Percentiles rank a stretch among this genome's conserved stretches.
Conservation (phyloP, 1,140 invertebrate species). For the Vanessa atalanta region DNA sequence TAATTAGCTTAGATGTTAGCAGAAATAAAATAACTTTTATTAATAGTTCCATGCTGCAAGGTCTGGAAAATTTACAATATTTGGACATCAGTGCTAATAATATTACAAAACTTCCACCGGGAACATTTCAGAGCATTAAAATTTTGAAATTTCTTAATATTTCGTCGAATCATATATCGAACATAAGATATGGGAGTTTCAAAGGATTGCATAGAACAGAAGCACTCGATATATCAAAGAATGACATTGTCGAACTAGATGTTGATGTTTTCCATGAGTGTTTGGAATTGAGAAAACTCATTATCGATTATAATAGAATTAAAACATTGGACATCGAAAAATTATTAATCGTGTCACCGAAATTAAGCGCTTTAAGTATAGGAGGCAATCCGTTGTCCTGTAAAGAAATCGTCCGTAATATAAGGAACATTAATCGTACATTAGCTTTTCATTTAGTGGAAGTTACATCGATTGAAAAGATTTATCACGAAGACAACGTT, state of each 20-base stretch:
- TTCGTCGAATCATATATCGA: constrained; percentile 56
- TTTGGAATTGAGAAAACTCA: constrained; percentile 51
- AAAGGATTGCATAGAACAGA: constrained; percentile 59
- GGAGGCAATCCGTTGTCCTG: constrained; percentile 67
- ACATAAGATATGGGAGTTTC: constrained; percentile 60
- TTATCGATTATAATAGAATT: constrained; percentile 66
- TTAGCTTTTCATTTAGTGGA: constrained; percentile 43
- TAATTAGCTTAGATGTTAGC: constrained; percentile 56
- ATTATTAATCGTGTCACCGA: constrained; percentile 47
- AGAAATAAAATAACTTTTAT: constrained; percentile 52
- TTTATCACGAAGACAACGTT: constrained; percentile 72
- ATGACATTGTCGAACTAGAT: constrained; percentile 53
- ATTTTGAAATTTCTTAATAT: constrained; percentile 63
- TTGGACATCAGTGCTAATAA: constrained; percentile 62
- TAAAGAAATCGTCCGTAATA: constrained; percentile 60
- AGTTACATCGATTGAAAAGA: constrained; percentile 63
- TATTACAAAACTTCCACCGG: constrained; percentile 52
- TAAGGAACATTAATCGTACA: constrained; percentile 44
- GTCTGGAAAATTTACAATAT: constrained; percentile 50
- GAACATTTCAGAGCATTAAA: constrained; percentile 61
- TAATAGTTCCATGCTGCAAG: constrained; percentile 48
- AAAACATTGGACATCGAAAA: constrained; percentile 56
- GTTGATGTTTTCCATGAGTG: constrained; percentile 69
- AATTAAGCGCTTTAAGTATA: constrained; percentile 57
- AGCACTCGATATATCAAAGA: constrained; percentile 63